Evolutionary conservation across 2,888 invertebrate species (phyloP), one percentile per base, ranked within the genome.

Genomic region (Idaea dimidiata): DNA sequence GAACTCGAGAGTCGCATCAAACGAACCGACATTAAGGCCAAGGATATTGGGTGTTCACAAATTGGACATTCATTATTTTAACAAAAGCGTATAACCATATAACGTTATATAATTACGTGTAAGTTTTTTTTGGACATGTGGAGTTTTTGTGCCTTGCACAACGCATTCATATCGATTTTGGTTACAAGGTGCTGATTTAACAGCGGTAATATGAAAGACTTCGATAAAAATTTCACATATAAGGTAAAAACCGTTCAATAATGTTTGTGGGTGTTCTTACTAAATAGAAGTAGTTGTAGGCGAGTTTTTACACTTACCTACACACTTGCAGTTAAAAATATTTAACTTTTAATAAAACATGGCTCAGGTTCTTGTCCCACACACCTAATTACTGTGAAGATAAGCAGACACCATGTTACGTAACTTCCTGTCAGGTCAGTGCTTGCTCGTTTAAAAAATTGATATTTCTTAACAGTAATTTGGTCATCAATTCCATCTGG

Each of bases 1-100:
- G 73, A 73, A 67, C 70, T 68, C 69, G 73, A 74, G 77, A 77
- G 77, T 78, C 80, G 80, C 85, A 81, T 86, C 87, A 86, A 88
- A 89, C 83, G 76, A 71, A 71, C 86, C 83, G 85, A 75, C 84
- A 87, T 87, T 88, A 86, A 86, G 84, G 87, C 81, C 88, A 87
- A 87, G 86, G 88, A 84, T 84, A 68, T 74, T 82, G 75, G 72
- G 75, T 82, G 75, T 75, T 72, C 79, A 83, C 83, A 83, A 84
- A 86, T 87, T 86, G 82, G 82, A 79, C 81, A 81, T 85, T 87
- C 86, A 83, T 86, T 85, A 85, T 83, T 80, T 84, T 83, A 84
- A 85, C 84, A 88, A 87, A 88, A 88, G 81, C 77, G 77, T 82
- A 81, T 79, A 83, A 78, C 82, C 80, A 80, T 81, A 82, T 78